Conservation (phyloP, 1,140 invertebrate species). For the Odontomachus brunneus region DNA sequence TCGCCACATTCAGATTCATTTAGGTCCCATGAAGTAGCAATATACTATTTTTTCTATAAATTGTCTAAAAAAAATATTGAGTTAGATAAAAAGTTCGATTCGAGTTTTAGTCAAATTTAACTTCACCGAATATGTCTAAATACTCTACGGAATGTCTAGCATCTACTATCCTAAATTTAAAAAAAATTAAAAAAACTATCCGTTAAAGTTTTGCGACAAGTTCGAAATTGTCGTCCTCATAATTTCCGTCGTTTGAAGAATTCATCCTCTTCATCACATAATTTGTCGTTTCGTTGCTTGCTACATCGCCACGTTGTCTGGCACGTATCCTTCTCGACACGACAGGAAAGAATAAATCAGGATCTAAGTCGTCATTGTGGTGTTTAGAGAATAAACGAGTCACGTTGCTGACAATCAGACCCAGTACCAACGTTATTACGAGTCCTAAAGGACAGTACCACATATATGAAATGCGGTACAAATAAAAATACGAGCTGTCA, state of each 20-base stretch:
- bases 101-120: too few relatives aligned
- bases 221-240: background rate
- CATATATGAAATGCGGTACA: conserved; percentile 94
- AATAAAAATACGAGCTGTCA: conserved; percentile 74
- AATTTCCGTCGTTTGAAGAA: conserved; percentile 17
- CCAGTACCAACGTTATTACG: conserved; percentile 88
- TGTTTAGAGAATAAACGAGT: conserved; percentile 58
- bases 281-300: background rate
- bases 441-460: conserved; percentile 93
- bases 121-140: too few relatives aligned
- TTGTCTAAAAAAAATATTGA: too few relatives aligned
- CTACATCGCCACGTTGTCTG: conserved; percentile 1
- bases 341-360: conserved; percentile 88
- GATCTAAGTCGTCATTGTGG: conserved; percentile 81
- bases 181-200: background rate
- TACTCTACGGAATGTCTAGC: conserved; percentile 55
- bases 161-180: conserved; percentile 2
- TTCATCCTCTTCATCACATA: conserved; percentile 58
- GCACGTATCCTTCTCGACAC: conserved; percentile 85
- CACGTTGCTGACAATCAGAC: conserved; percentile 87
- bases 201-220: conserved; percentile 48
- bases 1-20: background rate
- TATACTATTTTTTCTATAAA: background rate
- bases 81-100: too few relatives aligned
- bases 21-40: background rate